Percentiles rank a stretch among this genome's conserved stretches.
Conservation (phyloP, 2,113 vertebrate species). For the Prolemur simus region DNA sequence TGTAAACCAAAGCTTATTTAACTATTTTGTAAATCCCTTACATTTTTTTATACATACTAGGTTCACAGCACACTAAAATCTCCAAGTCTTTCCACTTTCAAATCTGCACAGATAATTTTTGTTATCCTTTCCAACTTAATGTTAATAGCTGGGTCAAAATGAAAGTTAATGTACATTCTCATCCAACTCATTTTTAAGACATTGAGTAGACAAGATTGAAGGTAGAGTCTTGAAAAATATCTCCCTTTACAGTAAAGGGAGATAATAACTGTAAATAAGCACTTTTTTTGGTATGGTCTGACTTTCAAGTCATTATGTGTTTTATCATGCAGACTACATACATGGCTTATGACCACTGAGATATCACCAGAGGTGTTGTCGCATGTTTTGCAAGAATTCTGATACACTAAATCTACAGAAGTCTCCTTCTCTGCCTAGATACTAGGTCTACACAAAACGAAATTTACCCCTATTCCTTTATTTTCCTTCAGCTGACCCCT, state of each 20-base stretch:
- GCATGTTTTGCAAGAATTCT: neutral
- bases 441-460: neutral
- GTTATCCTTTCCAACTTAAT: neutral
- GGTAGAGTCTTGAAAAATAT: neutral
- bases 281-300: neutral
- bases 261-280: neutral
- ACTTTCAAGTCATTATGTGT: neutral
- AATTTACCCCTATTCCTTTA: neutral
- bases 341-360: neutral
- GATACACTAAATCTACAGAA: neutral
- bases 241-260: neutral
- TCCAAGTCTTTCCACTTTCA: neutral
- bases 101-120: no score
- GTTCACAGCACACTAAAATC: neutral
- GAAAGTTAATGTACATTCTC: neutral
- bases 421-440: neutral
- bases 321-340: neutral
- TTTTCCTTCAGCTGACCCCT: neutral
- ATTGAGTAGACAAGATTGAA: neutral
- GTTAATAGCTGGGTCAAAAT: neutral
- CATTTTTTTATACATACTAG: neutral
- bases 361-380: neutral
- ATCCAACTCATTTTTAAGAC: neutral
- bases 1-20: neutral
- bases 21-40: neutral